Base-by-base conservation (phyloP, 1,140 invertebrate species). In the Lepidurus couesii region DNA sequence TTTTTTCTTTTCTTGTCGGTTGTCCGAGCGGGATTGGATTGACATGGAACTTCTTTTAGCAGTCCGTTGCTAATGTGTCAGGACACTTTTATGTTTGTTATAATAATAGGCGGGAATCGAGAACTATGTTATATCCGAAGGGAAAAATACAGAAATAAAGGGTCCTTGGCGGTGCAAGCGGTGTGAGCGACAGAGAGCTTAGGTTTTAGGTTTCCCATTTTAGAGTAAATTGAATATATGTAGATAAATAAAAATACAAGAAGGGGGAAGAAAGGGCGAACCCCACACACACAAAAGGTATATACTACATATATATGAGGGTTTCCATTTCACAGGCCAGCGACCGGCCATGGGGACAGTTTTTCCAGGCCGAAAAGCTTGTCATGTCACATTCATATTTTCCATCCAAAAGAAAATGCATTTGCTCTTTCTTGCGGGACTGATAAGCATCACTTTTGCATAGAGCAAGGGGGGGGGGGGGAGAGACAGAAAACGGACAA, bases 1-100 rank as follows among this genome's bases (percentile, higher is more conserved):
- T 76, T 47, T 44, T 76, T n/a, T 47, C 8, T 76, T 76, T 76
- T 76, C 47, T 76, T 24, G 47, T 42, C 21, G 44, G 44, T 44
- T 21, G 45, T 42, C 24, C 44, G 44, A 65, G 13, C 76, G 34
- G 45, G 76, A 65, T 42, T 77, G 76, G 76, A 65, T 44, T 42
- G 76, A 47, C 21, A 13, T 76, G 16, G 43, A 76, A 26, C 42
- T 13, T 26, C 75, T 43, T 65, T 65, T 65, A 65, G 53, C 53
- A 21, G 53, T 9, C 53, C 53, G 53, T 65, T 65, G 53, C 53
- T 65, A 65, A 65, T 65, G 53, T 65, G 16, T 65, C 21, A 21
- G 21, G 53, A 21, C 53, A n/a, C 53, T 65, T 65, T 65, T 65
- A 16, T 65, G 53, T 65, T 65, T 65, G 53, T 21, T 65, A 65